Base-by-base conservation (phyloP, 2,113 vertebrate species). In the Pristiophorus japonicus region DNA sequence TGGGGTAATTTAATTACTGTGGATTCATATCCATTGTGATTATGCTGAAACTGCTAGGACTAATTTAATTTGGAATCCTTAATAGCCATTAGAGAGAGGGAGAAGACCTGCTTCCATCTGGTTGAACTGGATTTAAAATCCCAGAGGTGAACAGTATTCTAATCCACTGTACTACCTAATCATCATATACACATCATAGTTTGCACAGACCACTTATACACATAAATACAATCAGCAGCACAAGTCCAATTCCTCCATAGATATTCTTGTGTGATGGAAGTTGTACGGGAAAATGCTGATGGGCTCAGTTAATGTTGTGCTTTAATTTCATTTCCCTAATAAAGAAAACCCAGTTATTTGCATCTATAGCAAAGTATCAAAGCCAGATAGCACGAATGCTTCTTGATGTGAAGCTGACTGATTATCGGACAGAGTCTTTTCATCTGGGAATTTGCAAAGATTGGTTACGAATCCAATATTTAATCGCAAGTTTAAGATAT, bases 31-130 rank as follows among this genome's bases (percentile, higher is more conserved):
- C 42, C 93, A 51, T 51, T 73, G 93, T 94, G 93, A 94, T 94
- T 73, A 67, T 67, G 63, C 66, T 94, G 93, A 73, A 70, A 70
- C 93, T 67, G 66, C 93, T 34, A 45, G 45, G 66, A 70, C 93
- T 94, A 94, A 94, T 94, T 70, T 67, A 94, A 94, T 94, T 94
- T 94, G 45, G 10, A 30, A 94, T 94, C 66, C 93, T 70, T 94
- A 67, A 94, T 45, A 94, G 66, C 93, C 93, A 94, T 94, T 94
- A 94, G 42, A 51, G 27, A 70, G 42, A 67, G 38, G 45, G 65
- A 90, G 59, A 92, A 63, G 59, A 47, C 24, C 66, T 16, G 51
- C 93, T 73, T 70, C 42, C 66, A 94, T 94, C 93, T 94, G 93
- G 65, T 70, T 73, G 38, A 22, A 70, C 24, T 70, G 66, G 45